Percentiles rank a stretch among this genome's conserved stretches.
These are phyloP conservation scores for Agriopis marginaria DNA, from an alignment of 2,888 invertebrate species.

Conservation along the genomic window DNA sequence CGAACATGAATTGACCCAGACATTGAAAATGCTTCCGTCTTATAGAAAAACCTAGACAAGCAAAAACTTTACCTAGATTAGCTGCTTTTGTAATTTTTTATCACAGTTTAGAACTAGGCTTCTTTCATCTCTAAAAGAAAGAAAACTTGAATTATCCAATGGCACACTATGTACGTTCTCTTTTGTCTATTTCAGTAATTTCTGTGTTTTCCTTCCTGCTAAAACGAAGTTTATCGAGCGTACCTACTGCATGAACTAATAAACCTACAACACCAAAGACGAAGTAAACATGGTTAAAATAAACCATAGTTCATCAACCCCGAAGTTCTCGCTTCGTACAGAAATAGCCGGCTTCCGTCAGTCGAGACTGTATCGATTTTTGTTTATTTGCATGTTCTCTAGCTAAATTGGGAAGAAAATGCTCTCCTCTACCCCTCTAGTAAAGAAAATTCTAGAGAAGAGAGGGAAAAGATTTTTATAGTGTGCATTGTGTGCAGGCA, in stretches of 20 bases:
- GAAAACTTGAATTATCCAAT: no score
- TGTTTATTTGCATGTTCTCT: conserved; percentile 12
- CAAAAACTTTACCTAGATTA: conserved; percentile 12
- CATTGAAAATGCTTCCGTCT: not conserved
- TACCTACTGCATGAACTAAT: conserved; percentile 12
- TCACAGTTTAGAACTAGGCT: not conserved
- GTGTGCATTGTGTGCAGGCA: not conserved
- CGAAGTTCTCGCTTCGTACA: conserved; percentile 43
- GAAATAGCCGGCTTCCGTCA: conserved; percentile 33
- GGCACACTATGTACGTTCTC: not conserved
- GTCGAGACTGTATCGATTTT: conserved; percentile 13
- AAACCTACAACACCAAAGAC: conserved; percentile 14
- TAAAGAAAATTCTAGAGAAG: no score
- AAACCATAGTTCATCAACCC: conserved; percentile 59
- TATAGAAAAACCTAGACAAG: conserved; percentile 15
- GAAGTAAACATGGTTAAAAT: conserved; percentile 49
- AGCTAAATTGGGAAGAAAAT: not conserved
- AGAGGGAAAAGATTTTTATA: not conserved
- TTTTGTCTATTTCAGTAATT: not conserved
- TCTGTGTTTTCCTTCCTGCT: conserved; percentile 13
- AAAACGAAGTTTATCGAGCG: not conserved
- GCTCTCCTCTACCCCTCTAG: no score
- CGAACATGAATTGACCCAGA: not conserved
- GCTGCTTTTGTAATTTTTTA: not conserved
- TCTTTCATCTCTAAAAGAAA: not conserved